Base-by-base conservation (phyloP, 2,797 vertebrate genomes). In the Hyperoplus lanceolatus region DNA sequence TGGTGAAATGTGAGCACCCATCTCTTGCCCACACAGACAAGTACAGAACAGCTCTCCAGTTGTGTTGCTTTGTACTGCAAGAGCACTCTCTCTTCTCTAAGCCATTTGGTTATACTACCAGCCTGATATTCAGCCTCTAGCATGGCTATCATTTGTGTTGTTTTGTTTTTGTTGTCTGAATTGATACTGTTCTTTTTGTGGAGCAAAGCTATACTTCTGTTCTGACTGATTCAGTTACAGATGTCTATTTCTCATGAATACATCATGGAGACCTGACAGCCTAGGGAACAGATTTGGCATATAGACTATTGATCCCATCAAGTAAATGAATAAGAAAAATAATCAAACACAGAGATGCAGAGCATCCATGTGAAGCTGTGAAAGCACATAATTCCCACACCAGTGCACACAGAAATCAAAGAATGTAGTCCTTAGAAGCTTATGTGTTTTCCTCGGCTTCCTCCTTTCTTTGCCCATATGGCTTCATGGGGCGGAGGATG, bases 391-490 rank as follows among this genome's bases (percentile, higher is more conserved):
- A 89, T 81, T 88, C 85, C 77, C 83, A 87, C 79, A 79, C 79
- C 82, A 78, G 82, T 82, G 85, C 89, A 86, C 87, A 85, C 64
- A 29, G 54, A 90, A 90, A 91, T 92, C 87, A 90, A 92, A 92
- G 84, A 88, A 84, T n/a, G 72, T 80, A 68, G 81, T 90, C 80
- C 73, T 66, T 86, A 80, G 80, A 87, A 80, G 81, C 55, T 77
- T 73, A 79, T 77, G 63, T 73, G 82, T 85, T 85, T 29, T 90
- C 72, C 75, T 78, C 70, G 1, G 68, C 65, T 77, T 62, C 69
- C 82, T 81, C 75, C 77, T 46, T 29, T 73, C 70, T 85, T 77
- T 65, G 88, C 83, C 93, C 93, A 92, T 93, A 93, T 94, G 93
- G 93, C 84, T 86, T 81, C 36, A 4, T 67, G 73, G 77, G 80